Base-by-base conservation (phyloP, 1,140 invertebrate species). In the Vanessa tameamea region DNA sequence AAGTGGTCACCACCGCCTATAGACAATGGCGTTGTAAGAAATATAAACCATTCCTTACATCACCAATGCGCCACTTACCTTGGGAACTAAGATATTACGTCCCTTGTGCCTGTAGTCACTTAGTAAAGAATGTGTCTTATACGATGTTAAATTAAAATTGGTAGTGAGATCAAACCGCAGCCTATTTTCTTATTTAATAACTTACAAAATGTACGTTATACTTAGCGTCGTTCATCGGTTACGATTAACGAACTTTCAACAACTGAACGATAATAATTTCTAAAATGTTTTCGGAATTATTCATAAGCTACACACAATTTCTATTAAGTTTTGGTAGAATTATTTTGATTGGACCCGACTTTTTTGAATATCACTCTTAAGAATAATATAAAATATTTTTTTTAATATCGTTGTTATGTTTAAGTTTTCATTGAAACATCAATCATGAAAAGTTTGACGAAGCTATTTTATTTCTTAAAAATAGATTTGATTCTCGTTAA, bases 261-360 rank as follows among this genome's bases (percentile, higher is more conserved):
- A 16, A 57, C 23, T 57, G 12, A 57, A 26, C 55, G 31, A 57
- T 57, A 57, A 57, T 16, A 57, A 57, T 23, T 57, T 57, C 16
- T 23, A 26, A 57, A 20, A 53, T 53, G 7, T 16, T n/a, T n/a
- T 53, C 55, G 11, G 53, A 57, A 57, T 57, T 23, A 26, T 26
- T 57, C 20, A 57, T 57, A 26, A 26, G 20, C 55, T 57, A 16
- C 20, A 23, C 12, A 57, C 20, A 20, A 57, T 57, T 13, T 26
- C 55, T 57, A 20, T 5, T 20, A 7, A 12, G 8, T 57, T 8
- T 50, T 50, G 5, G 0, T 50, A 50, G 53, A 57, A 57, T 57
- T 26, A 23, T 57, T 57, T 26, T 12, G 23, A 23, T 23, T 31
- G n/a, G 5, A 26, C 13, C 3, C 13, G 23, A 57, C 8, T 57